Evolutionary conservation across 2,113 vertebrate genomes (phyloP).

Genomic region (Oncorhynchus gorbuscha): DNA sequence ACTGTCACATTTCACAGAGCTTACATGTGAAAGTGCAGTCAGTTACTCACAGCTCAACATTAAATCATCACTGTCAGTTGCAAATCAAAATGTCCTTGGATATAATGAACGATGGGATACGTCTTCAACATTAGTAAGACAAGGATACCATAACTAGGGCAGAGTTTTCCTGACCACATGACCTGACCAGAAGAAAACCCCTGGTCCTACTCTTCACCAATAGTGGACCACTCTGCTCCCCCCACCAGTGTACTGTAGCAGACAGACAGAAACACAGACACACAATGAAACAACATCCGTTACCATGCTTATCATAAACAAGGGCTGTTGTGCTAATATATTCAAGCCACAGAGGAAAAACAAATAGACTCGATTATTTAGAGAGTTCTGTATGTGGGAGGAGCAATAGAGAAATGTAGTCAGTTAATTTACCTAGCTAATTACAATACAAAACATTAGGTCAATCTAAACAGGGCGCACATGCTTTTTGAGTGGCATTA

Average conservation of each 20-base stretch:
- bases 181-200: no score
- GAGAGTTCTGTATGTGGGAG: background rate
- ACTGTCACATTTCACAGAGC: background rate
- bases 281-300: background rate
- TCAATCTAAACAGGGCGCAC: background rate
- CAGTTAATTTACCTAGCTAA: background rate
- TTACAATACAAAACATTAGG: background rate
- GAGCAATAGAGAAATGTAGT: background rate
- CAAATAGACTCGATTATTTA: background rate
- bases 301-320: background rate
- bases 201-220: no score
- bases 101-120: no score
- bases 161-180: no score
- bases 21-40: slow-evolving; percentile 8
- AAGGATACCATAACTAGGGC: no score
- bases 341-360: background rate
- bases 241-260: background rate
- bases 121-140: no score
- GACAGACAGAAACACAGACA: background rate
- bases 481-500: slow-evolving; percentile 4
- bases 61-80: background rate
- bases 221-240: no score
- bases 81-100: no score
- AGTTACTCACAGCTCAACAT: slow-evolving; percentile 19
- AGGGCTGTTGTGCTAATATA: slow-evolving; percentile 3